Conservation (phyloP, 2,888 invertebrate species). For the Capitulum mitella region DNA sequence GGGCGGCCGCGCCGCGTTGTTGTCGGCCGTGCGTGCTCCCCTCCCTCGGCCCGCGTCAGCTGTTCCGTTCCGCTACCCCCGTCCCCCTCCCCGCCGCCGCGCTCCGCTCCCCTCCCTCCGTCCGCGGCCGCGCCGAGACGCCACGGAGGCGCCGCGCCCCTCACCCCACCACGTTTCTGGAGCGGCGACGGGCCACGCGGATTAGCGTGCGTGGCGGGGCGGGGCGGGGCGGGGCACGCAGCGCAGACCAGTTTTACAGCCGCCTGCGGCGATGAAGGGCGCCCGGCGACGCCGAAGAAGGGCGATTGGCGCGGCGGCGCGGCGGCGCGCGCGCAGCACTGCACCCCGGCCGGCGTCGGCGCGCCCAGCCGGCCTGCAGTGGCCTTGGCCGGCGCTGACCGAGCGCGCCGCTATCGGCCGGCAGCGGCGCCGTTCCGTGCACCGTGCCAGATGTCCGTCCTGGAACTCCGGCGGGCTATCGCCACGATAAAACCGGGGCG, state of each 20-base stretch:
- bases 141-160: no score
- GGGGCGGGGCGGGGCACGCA: no score
- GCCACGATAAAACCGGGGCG: neutral
- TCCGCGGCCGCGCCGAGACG: no score
- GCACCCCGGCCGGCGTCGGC: no score
- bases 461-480: neutral
- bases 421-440: neutral
- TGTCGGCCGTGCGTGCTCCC: conserved; percentile 6
- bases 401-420: neutral
- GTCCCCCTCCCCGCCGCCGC: neutral
- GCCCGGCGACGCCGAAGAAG: no score
- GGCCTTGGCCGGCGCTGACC: conserved; percentile 1
- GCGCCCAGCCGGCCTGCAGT: neutral
- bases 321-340: neutral
- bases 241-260: no score
- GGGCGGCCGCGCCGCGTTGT: neutral
- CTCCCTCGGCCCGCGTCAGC: neutral
- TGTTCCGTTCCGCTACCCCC: conserved; percentile 16
- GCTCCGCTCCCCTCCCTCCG: neutral
- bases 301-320: no score
- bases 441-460: neutral
- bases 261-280: no score
- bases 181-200: no score
- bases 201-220: no score
- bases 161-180: no score